Conservation (phyloP, 2,113 vertebrate genomes). For the Bambusicola thoracicus region DNA sequence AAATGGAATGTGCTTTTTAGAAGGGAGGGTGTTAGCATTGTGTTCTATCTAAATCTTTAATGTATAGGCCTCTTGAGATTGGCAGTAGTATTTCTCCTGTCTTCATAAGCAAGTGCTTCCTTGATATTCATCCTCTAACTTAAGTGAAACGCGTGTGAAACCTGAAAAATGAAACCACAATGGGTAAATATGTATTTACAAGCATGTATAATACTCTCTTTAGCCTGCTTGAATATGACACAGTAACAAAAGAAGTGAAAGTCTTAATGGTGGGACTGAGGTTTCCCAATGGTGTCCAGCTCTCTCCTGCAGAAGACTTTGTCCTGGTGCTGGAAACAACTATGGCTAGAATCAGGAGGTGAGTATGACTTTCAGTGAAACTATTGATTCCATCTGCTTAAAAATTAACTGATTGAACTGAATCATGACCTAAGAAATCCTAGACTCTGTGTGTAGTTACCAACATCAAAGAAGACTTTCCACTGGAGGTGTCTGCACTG, state of each 20-base stretch:
- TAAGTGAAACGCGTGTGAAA: not conserved
- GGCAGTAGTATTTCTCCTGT: not conserved
- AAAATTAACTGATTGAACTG: not conserved
- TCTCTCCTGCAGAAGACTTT: conserved; percentile 93
- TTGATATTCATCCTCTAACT: not conserved
- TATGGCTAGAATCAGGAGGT: conserved; percentile 95
- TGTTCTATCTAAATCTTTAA: not conserved
- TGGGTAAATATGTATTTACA: not conserved
- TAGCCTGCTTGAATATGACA: conserved; percentile 92
- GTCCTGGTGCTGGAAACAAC: conserved; percentile 93
- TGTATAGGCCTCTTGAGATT: not conserved
- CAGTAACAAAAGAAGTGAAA: conserved; percentile 84
- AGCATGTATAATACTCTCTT: not conserved
- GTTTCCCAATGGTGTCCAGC: conserved; percentile 95
- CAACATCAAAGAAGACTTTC: not conserved
- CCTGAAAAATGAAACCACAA: not conserved
- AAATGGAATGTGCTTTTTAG: not conserved
- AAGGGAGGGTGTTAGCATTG: not conserved
- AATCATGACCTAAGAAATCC: not conserved
- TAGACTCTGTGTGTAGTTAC: not conserved
- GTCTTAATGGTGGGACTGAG: conserved; percentile 92
- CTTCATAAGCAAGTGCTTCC: not conserved
- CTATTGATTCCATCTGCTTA: not conserved
- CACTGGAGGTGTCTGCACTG: not conserved
- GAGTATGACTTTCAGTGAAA: not conserved